Evolutionary conservation across 2,888 invertebrate genomes (phyloP), one percentile per base, ranked within the genome.

Genomic region (Caenorhabditis sp.): DNA sequence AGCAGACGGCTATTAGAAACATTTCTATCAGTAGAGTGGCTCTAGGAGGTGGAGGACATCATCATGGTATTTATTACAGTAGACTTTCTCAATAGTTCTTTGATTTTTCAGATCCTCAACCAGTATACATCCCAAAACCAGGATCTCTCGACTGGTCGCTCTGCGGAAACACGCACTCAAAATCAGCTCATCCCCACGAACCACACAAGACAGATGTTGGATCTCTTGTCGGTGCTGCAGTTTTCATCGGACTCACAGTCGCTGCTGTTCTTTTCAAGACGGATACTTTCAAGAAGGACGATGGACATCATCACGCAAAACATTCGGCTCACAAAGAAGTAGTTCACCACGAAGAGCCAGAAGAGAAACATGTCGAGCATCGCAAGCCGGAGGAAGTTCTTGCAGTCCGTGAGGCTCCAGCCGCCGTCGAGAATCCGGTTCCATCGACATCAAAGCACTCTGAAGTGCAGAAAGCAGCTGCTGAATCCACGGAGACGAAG

Each of bases 181-280:
- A 80, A 47, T 54, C 68, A 19, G 54, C 26, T 68, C 59, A 73
- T 24, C 31, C 56, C 22, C 58, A 66, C 22, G 75, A 73, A 7
- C 84, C 85, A 16, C 86, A 88, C 58, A 76, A 72, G 28, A 87
- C 88, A 31, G 68, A 76, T 24, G 19, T 69, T 38, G 73, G 58
- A 28, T 83, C 87, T n/a, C 86, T 80, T 63, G 38, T 85, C 22
- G 87, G 87, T 28, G 88, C 87, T 8, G 80, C 58, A 19, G 86
- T 85, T 19, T 81, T 83, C 26, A 85, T 88, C 24, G 74, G 72
- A 12, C 80, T 88, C 8, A 87, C 87, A n/a, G 59, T 82, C 6
- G 47, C 73, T 1, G 88, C 88, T 31, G 81, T 88, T 38, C 80
- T 88, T 28, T 47, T 68, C 49, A 79, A 83, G 47, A 83, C 83